These are phyloP conservation scores for Cyprinella venusta DNA, from an alignment of 2,797 vertebrate species.

Conservation along the genomic window DNA sequence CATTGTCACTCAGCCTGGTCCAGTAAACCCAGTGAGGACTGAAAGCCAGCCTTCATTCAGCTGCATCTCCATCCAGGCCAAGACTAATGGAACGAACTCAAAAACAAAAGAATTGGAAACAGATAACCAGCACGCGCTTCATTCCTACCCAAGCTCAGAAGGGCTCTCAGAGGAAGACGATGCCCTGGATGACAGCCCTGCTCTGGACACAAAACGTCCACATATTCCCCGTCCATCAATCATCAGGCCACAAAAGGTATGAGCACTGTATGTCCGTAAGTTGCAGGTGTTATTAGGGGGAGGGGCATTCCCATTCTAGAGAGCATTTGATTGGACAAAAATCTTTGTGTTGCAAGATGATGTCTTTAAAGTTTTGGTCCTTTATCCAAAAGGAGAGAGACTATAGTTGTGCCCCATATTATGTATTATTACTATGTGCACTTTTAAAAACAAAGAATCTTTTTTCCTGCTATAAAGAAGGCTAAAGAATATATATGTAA, in stretches of 20 bases:
- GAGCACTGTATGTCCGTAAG: neutral
- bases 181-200: slow-evolving; percentile 58
- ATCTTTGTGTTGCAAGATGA: neutral
- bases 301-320: neutral
- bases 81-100: slow-evolving; percentile 64
- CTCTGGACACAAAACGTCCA: slow-evolving; percentile 64
- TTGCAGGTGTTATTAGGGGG: neutral
- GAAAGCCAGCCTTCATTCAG: slow-evolving; percentile 60
- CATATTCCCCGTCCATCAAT: slow-evolving; percentile 83
- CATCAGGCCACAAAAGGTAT: slow-evolving; percentile 71
- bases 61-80: slow-evolving; percentile 61
- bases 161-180: slow-evolving; percentile 66
- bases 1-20: slow-evolving; percentile 71
- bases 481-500: neutral
- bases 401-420: neutral
- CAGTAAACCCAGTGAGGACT: slow-evolving; percentile 42
- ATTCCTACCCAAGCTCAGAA: slow-evolving; percentile 51
- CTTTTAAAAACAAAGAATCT: neutral
- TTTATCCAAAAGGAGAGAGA: neutral
- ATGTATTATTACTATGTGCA: neutral
- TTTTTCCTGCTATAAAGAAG: neutral
- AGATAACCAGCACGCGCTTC: slow-evolving; percentile 54
- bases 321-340: neutral
- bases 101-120: slow-evolving; percentile 49
- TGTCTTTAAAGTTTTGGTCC: neutral